A percentile compares a stretch with the other conserved stretches of the same genome.
Evolutionary conservation across 2,113 vertebrate species (phyloP).

Genomic region (Podocnemis expansa): DNA sequence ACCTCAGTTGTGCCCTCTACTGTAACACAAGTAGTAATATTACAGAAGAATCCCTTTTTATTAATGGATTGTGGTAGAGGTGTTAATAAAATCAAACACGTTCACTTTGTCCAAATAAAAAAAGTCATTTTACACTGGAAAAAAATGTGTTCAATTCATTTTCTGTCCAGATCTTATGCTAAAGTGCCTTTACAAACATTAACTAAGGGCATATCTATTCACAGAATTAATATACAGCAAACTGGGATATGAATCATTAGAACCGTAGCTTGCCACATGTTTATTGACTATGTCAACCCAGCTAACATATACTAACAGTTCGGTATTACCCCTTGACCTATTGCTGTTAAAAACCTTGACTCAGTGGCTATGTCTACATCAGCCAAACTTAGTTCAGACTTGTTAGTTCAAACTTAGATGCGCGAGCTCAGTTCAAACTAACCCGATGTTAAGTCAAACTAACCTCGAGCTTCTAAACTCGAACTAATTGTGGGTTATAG

Average conservation of each 20-base stretch:
- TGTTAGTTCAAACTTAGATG: no score
- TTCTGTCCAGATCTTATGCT: accelerated
- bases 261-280: not conserved
- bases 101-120: not conserved
- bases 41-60: not conserved
- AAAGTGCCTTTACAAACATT: not conserved
- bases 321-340: not conserved
- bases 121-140: not conserved
- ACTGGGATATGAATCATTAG: not conserved
- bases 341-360: not conserved
- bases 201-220: not conserved
- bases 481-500: no score
- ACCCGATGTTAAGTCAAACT: no score
- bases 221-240: not conserved
- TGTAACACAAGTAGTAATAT: not conserved
- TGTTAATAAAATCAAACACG: not conserved
- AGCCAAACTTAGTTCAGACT: no score
- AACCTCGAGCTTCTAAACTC: no score
- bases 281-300: not conserved
- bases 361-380: no score
- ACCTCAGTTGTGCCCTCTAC: not conserved
- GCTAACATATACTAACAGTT: not conserved
- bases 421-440: no score
- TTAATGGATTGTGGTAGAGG: not conserved
- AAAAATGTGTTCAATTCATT: not conserved